Percentiles rank a stretch among this genome's conserved stretches.
phyloP scores from a whole-genome alignment of 64 coral and sea anemone species.

The Stichodactyla mertensii region DNA sequence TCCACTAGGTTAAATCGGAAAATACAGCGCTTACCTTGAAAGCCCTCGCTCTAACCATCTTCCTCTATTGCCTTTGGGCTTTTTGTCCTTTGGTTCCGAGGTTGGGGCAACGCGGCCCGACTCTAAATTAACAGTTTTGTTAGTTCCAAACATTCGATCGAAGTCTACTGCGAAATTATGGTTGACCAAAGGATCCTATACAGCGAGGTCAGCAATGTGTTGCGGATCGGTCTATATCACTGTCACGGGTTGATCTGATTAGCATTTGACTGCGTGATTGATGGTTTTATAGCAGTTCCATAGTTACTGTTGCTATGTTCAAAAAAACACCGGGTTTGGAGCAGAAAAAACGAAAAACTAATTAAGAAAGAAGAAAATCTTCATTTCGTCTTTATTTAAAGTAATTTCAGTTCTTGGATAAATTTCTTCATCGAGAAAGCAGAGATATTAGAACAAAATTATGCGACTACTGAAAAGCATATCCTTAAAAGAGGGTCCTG shows the following conservation, averaged over 20 bases:
- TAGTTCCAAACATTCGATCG: neutral
- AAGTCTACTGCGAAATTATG: neutral
- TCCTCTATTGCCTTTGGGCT: neutral
- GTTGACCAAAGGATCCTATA: neutral
- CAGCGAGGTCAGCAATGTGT: neutral
- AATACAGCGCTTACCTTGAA: conserved; percentile 21
- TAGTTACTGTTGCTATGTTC: neutral
- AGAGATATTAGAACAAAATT: no score
- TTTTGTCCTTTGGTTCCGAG: neutral
- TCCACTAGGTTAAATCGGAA: neutral
- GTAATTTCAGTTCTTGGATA: no score
- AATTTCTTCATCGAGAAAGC: no score
- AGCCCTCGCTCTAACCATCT: conserved; percentile 49
- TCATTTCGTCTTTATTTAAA: neutral
- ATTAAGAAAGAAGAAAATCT: neutral
- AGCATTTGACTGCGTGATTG: neutral
- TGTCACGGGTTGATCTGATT: neutral
- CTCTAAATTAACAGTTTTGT: neutral
- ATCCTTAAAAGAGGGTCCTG: no score
- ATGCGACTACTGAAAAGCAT: no score
- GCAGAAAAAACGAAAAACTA: neutral
- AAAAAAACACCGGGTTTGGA: neutral
- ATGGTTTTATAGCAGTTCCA: neutral
- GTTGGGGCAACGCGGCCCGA: neutral
- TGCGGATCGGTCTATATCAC: neutral